Conservation (phyloP, 1,140 invertebrate genomes). For the Brachionus rubens region DNA sequence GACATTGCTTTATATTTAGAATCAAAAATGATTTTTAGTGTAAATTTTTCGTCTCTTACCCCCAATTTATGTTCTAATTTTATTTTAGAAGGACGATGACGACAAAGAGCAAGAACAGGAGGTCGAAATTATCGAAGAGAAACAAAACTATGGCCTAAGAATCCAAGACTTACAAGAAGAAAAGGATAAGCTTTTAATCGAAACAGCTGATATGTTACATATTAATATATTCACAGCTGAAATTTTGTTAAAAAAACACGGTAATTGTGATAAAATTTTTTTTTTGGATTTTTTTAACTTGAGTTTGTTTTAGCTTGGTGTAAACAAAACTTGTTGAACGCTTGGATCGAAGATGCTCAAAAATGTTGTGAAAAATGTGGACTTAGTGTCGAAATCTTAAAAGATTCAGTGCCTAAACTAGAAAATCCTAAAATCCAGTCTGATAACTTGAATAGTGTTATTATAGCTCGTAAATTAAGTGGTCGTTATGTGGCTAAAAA, state of each 20-base stretch:
- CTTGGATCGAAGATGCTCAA: conserved; percentile 70
- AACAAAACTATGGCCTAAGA: conserved; percentile 65
- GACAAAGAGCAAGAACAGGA: conserved; percentile 26
- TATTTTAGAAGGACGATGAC: conserved; percentile 51
- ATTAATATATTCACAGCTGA: conserved; percentile 72
- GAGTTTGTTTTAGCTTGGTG: conserved; percentile 68
- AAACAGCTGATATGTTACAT: conserved; percentile 73
- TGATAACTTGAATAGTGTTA: conserved; percentile 10
- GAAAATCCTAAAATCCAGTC: neutral
- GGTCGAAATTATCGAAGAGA: conserved; percentile 36
- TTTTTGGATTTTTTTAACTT: neutral
- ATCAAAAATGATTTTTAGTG: conserved; percentile 69
- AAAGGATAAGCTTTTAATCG: conserved; percentile 71
- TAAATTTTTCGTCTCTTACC: conserved; percentile 58
- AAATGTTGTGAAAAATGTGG: conserved; percentile 68
- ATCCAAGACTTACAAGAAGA: conserved; percentile 73
- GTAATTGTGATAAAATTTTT: conserved; percentile 57
- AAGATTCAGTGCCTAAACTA: neutral
- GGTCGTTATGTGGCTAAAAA: conserved; percentile 23
- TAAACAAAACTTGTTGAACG: conserved; percentile 67
- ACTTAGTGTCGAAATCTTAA: neutral
- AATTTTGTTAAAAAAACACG: conserved; percentile 69
- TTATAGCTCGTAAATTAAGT: conserved; percentile 15
- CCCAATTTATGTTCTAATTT: neutral
- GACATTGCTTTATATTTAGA: conserved; percentile 68